These are phyloP conservation scores for Octomys mimax DNA, from an alignment of 2,797 vertebrate genomes.

Conservation along the genomic window DNA sequence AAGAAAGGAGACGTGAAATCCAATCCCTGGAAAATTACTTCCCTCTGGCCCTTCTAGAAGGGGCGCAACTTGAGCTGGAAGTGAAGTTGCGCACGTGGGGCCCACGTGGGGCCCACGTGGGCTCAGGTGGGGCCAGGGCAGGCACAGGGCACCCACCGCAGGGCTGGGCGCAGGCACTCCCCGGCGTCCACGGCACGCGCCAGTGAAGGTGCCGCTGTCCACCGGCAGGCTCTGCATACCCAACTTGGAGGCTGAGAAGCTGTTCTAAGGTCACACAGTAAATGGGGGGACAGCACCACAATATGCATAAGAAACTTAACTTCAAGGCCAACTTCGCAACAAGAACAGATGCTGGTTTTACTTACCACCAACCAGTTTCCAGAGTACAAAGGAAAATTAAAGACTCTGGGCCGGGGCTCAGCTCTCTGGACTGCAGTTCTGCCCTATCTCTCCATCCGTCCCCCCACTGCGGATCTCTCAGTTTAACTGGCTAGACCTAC, in stretches of 20 bases:
- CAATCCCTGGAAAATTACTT: slow-evolving; percentile 23
- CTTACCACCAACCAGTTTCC: neutral
- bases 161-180: neutral
- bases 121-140: neutral
- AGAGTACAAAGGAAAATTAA: slow-evolving; percentile 45
- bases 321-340: slow-evolving; percentile 5
- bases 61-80: slow-evolving; percentile 4
- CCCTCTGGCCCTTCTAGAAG: neutral
- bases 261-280: neutral
- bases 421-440: neutral
- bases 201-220: neutral
- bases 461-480: neutral
- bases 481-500: neutral
- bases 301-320: neutral
- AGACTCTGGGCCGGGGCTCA: neutral
- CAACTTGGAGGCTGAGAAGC: neutral
- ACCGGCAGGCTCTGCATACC: neutral
- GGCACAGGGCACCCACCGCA: neutral
- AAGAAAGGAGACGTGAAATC: neutral
- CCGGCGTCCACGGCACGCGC: neutral
- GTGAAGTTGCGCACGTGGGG: neutral
- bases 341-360: neutral
- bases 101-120: neutral
- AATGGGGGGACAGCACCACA: neutral
- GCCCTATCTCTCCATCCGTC: neutral